phyloP scores from a whole-genome alignment of 2,888 invertebrate genomes.

The Tiliacea aurago region DNA sequence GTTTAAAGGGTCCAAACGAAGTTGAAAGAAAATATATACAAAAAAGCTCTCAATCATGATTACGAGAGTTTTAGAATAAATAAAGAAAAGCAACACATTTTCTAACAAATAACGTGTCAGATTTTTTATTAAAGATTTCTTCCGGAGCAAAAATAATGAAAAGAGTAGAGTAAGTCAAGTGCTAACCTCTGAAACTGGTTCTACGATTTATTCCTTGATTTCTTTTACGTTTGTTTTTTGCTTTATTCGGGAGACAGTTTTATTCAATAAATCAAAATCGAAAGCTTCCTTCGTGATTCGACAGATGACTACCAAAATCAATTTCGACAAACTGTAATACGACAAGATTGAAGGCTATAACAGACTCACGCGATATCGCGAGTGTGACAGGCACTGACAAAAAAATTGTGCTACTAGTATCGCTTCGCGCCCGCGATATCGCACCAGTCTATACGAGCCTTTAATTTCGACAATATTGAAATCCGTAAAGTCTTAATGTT shows the following conservation, averaged over 20 bases:
- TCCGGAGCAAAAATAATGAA: slow-evolving; percentile 11
- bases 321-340: too few relatives aligned
- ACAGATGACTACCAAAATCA: not conserved
- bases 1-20: not conserved
- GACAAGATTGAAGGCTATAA: too few relatives aligned
- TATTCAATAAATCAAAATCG: slow-evolving; percentile 10
- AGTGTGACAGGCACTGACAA: too few relatives aligned
- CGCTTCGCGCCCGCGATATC: too few relatives aligned
- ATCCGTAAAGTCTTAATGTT: too few relatives aligned
- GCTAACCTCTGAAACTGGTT: not conserved
- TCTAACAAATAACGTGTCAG: not conserved
- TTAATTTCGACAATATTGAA: too few relatives aligned
- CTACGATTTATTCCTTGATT: slow-evolving; percentile 7
- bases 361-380: too few relatives aligned
- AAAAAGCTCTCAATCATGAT: not conserved
- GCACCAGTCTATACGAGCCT: too few relatives aligned
- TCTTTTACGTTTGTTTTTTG: not conserved
- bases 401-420: too few relatives aligned
- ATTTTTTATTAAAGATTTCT: slow-evolving; percentile 3
- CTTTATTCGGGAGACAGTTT: not conserved
- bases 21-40: not conserved
- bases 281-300: slow-evolving; percentile 8
- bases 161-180: slow-evolving; percentile 11
- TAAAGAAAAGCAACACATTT: not conserved
- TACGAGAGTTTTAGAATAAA: not conserved